phyloP scores from a whole-genome alignment of 1,140 invertebrate genomes.

The Papilio polytes region DNA sequence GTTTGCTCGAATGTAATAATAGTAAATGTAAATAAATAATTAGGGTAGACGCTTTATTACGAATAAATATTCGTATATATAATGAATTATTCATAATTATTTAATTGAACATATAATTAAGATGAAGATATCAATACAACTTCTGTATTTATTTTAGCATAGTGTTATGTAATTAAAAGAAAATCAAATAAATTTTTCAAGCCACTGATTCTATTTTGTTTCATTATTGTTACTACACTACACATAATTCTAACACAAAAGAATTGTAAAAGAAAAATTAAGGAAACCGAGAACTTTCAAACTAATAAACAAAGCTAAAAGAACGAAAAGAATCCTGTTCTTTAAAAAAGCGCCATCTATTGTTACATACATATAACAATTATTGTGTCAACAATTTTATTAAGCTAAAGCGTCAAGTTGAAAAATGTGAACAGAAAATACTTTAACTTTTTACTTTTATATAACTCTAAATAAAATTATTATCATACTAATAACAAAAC shows the following conservation, averaged over 20 bases:
- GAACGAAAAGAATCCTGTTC: no score
- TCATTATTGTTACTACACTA: conserved; percentile 36
- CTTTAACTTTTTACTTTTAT: no score
- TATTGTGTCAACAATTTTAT: background rate
- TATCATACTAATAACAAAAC: background rate
- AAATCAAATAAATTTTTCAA: conserved; percentile 83
- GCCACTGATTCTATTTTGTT: conserved; percentile 68
- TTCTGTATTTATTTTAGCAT: conserved; percentile 83
- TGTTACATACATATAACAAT: background rate
- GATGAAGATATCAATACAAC: conserved; percentile 70
- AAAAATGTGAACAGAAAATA: no score
- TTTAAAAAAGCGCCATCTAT: background rate
- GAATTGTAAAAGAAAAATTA: no score
- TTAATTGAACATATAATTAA: conserved; percentile 76
- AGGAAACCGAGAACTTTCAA: no score
- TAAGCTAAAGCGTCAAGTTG: background rate
- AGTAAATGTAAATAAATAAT: conserved; percentile 78
- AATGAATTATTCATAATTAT: conserved; percentile 70
- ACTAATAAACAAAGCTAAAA: no score
- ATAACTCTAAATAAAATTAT: no score
- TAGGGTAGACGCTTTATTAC: conserved; percentile 68
- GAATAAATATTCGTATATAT: conserved; percentile 54
- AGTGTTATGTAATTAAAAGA: conserved; percentile 80
- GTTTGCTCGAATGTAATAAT: conserved; percentile 61
- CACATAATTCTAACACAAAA: no score